Evolutionary conservation across 2,797 vertebrate genomes (phyloP), one percentile per base, ranked within the genome.

Genomic region (Antrozous pallidus): DNA sequence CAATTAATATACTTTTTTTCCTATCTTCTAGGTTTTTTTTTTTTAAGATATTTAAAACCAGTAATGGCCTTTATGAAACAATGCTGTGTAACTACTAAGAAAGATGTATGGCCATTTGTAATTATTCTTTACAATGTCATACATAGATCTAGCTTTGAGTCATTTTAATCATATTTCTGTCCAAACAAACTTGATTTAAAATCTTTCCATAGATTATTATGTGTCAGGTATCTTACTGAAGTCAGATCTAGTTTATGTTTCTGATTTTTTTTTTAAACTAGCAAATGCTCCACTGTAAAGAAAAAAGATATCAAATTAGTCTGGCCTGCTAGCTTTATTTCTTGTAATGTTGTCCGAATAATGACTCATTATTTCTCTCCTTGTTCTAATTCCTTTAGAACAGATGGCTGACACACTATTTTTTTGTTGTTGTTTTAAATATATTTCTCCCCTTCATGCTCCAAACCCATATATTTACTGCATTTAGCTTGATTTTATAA

Each of bases 181-280:
- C 94, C 67, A 96, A 95, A 85, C 71, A 84, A 94, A 92, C 82
- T 70, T 91, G 94, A 96, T 96, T 96, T 93, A 95, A 95, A 91
- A 96, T 94, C 61, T 95, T 96, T 93, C 47, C 33, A 7, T 56
- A 81, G 65, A 58, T 85, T 94, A 95, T 89, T 96, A 77, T 74
- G 47, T 95, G 88, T 83, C 90, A 93, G 20, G 40, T 94, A 56
- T 90, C 79, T 93, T 95, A 78, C 47, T 65, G 38, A 90, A 86
- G 61, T 83, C 77, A 86, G 75, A 90, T 88, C 81, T 67, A 71
- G 42, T 86, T 95, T 87, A 88, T 84, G 26, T 20, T 93, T 92
- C 28, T 83, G n/a, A 63, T 73, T 87, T 88, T 79, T 92, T 92
- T 90, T 82, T 79, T 70, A 36, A 47, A 71, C 24, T 11, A 77